Percentiles rank a stretch among this genome's conserved stretches.
phyloP scores from a whole-genome alignment of 2,888 invertebrate genomes.

The Chymomyza amoena region DNA sequence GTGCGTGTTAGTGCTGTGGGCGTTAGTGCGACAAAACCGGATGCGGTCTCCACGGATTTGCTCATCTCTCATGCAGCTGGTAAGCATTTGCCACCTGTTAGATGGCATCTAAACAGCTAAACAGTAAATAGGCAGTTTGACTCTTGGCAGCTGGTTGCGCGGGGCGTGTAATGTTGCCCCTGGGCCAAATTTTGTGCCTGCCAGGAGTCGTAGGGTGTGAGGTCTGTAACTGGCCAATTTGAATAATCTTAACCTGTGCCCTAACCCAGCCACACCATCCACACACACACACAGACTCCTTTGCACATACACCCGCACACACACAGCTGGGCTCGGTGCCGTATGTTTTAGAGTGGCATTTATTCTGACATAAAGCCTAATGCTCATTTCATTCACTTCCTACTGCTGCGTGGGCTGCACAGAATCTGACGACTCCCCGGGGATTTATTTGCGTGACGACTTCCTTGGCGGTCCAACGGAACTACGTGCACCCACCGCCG shows the following conservation, averaged over 20 bases:
- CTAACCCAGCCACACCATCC: not conserved
- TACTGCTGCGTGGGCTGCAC: conserved; percentile 28
- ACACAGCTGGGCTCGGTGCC: not conserved
- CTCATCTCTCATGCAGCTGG: conserved; percentile 93
- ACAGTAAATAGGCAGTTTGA: not conserved
- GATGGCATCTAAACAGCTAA: not conserved
- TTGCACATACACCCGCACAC: not conserved
- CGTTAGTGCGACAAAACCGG: conserved; percentile 93
- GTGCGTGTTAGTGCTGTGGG: conserved; percentile 97
- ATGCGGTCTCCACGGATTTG: conserved; percentile 92
- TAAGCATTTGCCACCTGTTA: conserved; percentile 79
- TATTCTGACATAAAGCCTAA: conserved; percentile 72
- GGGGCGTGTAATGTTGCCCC: conserved; percentile 60
- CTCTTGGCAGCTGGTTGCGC: conserved; percentile 19
- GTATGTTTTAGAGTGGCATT: conserved; percentile 53
- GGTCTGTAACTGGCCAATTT: conserved; percentile 52
- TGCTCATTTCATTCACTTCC: conserved; percentile 68
- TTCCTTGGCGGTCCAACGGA: conserved; percentile 95
- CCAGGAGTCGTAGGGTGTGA: conserved; percentile 8
- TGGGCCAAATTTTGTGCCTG: conserved; percentile 57
- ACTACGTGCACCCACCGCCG: conserved; percentile 95
- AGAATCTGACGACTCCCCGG: conserved; percentile 94
- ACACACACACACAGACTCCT: not conserved
- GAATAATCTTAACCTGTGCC: conserved; percentile 66
- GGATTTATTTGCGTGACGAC: conserved; percentile 94